Evolutionary conservation across 1,140 invertebrate species (phyloP).

Genomic region (Teleogryllus occipitalis): DNA sequence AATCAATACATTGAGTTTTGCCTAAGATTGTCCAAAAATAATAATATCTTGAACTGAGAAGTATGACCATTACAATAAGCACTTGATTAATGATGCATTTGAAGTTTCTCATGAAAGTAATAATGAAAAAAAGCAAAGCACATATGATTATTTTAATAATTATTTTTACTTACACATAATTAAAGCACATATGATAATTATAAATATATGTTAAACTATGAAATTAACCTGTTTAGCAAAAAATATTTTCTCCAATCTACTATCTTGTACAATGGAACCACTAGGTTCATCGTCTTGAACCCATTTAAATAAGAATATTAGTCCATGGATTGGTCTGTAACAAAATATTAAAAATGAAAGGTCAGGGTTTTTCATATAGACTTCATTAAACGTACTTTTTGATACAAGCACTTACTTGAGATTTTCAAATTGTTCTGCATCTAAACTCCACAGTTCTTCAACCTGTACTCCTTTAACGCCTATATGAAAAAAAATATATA

Average conservation of each 20-base stretch:
- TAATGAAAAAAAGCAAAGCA: no score
- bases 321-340: slow-evolving; percentile 87
- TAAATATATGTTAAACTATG: no score
- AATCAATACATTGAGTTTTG: no score
- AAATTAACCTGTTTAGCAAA: slow-evolving; percentile 89
- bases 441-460: slow-evolving; percentile 95
- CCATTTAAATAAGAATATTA: slow-evolving; percentile 99
- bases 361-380: neutral
- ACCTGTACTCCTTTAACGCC: slow-evolving; percentile 87
- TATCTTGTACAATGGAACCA: slow-evolving; percentile 78
- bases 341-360: slow-evolving; percentile 26
- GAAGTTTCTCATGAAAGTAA: no score
- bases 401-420: slow-evolving; percentile 60
- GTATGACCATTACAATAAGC: no score
- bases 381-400: neutral
- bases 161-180: no score
- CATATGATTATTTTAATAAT: no score
- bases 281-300: slow-evolving; percentile 78
- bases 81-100: no score
- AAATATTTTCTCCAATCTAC: slow-evolving; percentile 81
- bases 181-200: no score
- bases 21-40: no score
- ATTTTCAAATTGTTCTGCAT: slow-evolving; percentile 78
- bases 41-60: no score
- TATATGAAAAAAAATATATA: slow-evolving; percentile 37